phyloP scores from a whole-genome alignment of 2,888 invertebrate species.

The Crematogaster levior region DNA sequence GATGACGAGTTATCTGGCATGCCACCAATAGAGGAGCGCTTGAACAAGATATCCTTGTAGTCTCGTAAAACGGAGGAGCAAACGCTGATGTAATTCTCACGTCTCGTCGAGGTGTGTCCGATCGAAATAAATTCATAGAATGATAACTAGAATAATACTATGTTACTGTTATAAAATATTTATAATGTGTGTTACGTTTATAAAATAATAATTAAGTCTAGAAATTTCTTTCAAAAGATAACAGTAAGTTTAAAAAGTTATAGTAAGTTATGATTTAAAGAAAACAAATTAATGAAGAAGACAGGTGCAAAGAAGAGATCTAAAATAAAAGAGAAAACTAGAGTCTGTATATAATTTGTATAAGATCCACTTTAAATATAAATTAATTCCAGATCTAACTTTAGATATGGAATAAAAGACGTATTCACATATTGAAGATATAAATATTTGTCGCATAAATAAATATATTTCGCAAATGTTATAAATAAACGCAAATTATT shows the following conservation, averaged over 20 bases:
- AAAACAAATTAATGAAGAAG: background rate
- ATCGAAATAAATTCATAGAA: slow-evolving; percentile 8
- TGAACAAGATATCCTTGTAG: slow-evolving; percentile 48
- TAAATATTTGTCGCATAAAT: background rate
- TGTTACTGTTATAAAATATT: no score
- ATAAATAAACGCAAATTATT: background rate
- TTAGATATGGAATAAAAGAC: background rate
- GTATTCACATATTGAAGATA: background rate
- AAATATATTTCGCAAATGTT: background rate
- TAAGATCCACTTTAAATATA: background rate
- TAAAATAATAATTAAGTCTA: slow-evolving; percentile 4
- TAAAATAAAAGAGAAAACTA: background rate
- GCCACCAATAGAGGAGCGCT: slow-evolving; percentile 43
- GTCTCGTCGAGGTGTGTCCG: slow-evolving; percentile 10
- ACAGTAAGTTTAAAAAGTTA: background rate
- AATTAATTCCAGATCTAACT: background rate
- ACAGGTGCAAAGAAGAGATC: no score
- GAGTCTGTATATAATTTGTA: background rate
- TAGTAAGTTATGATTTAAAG: background rate
- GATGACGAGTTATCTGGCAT: slow-evolving; percentile 46
- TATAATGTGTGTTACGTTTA: no score
- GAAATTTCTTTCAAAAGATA: background rate
- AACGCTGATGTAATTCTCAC: slow-evolving; percentile 45
- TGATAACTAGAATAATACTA: slow-evolving; percentile 1
- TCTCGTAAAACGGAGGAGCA: slow-evolving; percentile 39